phyloP scores from a whole-genome alignment of 2,888 invertebrate species.

The Erebia ligea region DNA sequence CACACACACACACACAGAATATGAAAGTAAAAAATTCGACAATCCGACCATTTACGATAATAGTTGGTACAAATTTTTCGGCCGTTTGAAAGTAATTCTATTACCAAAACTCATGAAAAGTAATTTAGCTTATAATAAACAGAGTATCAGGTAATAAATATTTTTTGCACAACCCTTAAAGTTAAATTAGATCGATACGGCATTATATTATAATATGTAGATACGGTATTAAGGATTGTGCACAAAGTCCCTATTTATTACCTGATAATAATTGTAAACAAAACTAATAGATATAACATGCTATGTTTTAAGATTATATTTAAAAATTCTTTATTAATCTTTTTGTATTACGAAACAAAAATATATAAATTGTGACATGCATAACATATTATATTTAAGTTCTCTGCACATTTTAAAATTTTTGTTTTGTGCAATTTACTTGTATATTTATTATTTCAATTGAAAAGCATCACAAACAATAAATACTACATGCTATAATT shows the following conservation, averaged over 20 bases:
- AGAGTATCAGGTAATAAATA: too few species aligned
- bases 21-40: neutral
- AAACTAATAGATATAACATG: neutral
- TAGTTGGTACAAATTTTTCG: too few species aligned
- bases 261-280: too few species aligned
- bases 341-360: neutral
- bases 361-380: neutral
- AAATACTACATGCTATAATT: conserved; percentile 39
- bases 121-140: too few species aligned
- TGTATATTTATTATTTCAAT: neutral
- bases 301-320: conserved; percentile 4
- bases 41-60: too few species aligned
- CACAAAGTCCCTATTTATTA: neutral
- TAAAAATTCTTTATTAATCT: neutral
- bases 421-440: neutral
- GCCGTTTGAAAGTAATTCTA: too few species aligned
- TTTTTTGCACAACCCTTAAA: too few species aligned
- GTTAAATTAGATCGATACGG: too few species aligned
- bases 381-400: neutral
- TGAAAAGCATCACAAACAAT: conserved; percentile 32
- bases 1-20: neutral
- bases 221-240: neutral
- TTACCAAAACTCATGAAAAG: too few species aligned
- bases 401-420: neutral
- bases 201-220: too few species aligned